A percentile compares a stretch with the other conserved stretches of the same genome.
These are phyloP conservation scores for Taurulus bubalis DNA, from an alignment of 2,113 vertebrate species.

Conservation along the genomic window DNA sequence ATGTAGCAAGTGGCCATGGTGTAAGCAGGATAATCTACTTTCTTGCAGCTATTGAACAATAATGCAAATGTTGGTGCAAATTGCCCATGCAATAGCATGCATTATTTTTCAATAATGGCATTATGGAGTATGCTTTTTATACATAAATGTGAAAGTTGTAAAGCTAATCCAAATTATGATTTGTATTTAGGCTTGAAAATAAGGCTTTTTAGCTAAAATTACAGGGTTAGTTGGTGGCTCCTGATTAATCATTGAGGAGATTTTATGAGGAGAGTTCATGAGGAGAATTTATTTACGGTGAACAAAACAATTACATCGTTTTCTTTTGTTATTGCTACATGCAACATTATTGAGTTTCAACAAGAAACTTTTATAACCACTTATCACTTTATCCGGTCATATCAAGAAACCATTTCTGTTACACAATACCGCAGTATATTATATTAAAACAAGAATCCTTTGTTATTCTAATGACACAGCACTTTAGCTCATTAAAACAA, in stretches of 20 bases:
- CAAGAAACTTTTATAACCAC: not conserved
- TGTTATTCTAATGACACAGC: not conserved
- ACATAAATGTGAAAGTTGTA: not conserved
- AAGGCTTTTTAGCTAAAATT: not conserved
- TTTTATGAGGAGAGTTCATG: not conserved
- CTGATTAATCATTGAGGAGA: not conserved
- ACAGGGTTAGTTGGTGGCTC: not conserved
- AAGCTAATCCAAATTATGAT: not conserved
- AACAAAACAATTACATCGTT: not conserved
- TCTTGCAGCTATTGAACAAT: not conserved
- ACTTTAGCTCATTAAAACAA: not conserved
- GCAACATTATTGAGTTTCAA: not conserved
- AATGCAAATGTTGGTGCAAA: constrained; percentile 1
- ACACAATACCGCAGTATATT: not conserved
- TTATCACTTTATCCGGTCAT: not conserved
- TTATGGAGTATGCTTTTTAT: not conserved
- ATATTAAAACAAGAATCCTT: not conserved
- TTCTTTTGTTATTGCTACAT: not conserved
- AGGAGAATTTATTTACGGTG: not conserved
- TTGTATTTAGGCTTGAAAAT: not conserved
- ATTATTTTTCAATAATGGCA: not conserved
- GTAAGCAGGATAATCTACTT: not conserved
- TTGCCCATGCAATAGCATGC: not conserved
- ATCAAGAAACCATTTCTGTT: not conserved
- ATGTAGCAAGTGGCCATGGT: not conserved